Evolutionary conservation across 2,888 invertebrate genomes (phyloP).

Genomic region (Glaucopsyche alexis): DNA sequence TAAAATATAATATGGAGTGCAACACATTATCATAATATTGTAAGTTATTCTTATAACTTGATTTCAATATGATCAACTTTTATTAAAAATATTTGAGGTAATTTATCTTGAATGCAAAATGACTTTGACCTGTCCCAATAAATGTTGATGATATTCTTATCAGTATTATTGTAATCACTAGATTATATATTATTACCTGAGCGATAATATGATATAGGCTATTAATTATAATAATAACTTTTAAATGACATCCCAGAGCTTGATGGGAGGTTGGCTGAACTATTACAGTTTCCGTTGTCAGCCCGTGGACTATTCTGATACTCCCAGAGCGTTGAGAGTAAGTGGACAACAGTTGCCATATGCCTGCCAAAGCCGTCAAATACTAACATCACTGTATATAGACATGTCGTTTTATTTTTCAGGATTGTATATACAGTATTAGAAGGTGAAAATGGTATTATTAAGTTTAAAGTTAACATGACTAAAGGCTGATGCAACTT

Average conservation of each 20-base stretch:
- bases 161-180: not conserved
- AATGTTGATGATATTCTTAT: slow-evolving; percentile 9
- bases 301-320: slow-evolving; percentile 93
- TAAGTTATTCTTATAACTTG: not conserved
- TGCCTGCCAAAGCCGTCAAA: slow-evolving; percentile 44
- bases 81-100: not conserved
- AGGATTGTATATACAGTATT: slow-evolving; percentile 52
- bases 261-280: slow-evolving; percentile 94
- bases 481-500: slow-evolving; percentile 24
- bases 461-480: slow-evolving; percentile 28
- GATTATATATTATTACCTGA: not conserved
- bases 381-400: slow-evolving; percentile 75
- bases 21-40: not conserved
- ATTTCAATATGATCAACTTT: slow-evolving; percentile 7
- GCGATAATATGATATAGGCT: not conserved
- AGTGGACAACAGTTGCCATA: slow-evolving; percentile 63
- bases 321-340: slow-evolving; percentile 90
- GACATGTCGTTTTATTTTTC: slow-evolving; percentile 54
- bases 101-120: not conserved
- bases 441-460: slow-evolving; percentile 41
- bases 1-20: too few species aligned
- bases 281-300: slow-evolving; percentile 94
- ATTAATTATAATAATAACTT: not conserved
- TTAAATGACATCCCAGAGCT: slow-evolving; percentile 45
- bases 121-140: not conserved